Evolutionary conservation across 2,113 vertebrate species (phyloP).

Genomic region (Rattus rattus): DNA sequence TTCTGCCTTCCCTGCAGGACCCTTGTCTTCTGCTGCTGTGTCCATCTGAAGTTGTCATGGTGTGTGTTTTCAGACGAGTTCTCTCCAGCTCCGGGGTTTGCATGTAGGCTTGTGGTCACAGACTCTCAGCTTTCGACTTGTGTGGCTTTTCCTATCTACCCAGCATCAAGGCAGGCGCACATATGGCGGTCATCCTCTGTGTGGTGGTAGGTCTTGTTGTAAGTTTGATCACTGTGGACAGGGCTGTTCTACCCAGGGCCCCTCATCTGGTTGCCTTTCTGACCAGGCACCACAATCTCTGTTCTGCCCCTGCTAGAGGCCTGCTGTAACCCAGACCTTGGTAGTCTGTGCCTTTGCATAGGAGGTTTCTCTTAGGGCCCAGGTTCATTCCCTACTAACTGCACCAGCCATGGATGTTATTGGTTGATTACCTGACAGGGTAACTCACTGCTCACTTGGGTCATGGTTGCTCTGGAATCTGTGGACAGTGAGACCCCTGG

Average conservation of each 20-base stretch:
- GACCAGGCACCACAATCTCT: no score
- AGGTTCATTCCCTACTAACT: no score
- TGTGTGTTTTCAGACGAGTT: background rate
- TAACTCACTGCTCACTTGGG: background rate
- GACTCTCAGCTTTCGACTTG: background rate
- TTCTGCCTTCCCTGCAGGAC: background rate
- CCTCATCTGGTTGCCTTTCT: background rate
- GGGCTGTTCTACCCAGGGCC: background rate
- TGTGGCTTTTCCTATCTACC: background rate
- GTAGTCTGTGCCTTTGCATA: background rate
- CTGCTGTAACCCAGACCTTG: background rate
- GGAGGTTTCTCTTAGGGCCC: no score
- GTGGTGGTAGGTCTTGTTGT: background rate
- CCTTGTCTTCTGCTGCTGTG: background rate
- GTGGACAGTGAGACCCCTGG: no score
- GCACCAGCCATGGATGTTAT: no score
- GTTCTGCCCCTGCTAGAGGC: background rate
- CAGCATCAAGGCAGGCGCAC: background rate
- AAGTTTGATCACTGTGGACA: background rate
- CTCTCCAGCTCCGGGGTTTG: background rate
- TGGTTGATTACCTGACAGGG: background rate
- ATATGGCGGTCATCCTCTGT: background rate
- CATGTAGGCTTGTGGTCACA: background rate
- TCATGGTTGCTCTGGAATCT: background rate
- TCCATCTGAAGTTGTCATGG: background rate